Base-by-base conservation (phyloP, 2,113 vertebrate species). In the Istiophorus platypterus region DNA sequence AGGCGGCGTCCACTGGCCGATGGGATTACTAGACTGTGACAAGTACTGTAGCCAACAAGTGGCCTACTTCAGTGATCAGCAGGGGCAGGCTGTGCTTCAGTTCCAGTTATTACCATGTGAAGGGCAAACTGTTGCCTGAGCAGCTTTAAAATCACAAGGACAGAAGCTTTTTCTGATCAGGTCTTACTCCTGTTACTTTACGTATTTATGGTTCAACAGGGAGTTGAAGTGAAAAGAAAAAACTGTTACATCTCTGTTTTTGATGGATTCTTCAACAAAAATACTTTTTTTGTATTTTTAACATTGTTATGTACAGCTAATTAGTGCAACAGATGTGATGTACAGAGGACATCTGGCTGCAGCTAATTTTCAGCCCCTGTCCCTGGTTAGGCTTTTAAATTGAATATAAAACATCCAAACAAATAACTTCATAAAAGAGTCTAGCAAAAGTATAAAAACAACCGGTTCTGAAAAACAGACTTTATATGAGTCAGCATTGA, bases 1-100 rank as follows among this genome's bases (percentile, higher is more conserved):
- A 71, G 58, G 65, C n/a, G 72, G 58, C 61, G n/a, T 71, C 56
- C 41, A 26, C 39, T 45, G 13, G 58, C 39, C 72, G 69, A 52
- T 42, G 51, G 24, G 74, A 70, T 41, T 45, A 77, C 65, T 12
- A 13, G 47, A 68, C 37, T 61, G 66, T 37, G 51, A 42, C 41
- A 49, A 63, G 59, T 26, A 12, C 65, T 52, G 39, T 3, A 24
- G 49, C 62, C 62, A 59, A 22, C 24, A 22, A 5, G 42, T 17
- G 29, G 72, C 39, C 59, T 31, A 24, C 61, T 20, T 79, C 57
- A 59, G 22, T 27, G n/a, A n/a, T n/a, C n/a, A n/a, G n/a, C n/a
- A n/a, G n/a, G n/a, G n/a, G n/a, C n/a, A n/a, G n/a, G n/a, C n/a
- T n/a, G n/a, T n/a, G n/a, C n/a, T n/a, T n/a, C n/a, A n/a, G n/a